A percentile compares a stretch with the other conserved stretches of the same genome.
These are phyloP conservation scores for Gyrodactylus bullatarudis DNA, from an alignment of 1,140 invertebrate genomes.

Conservation along the genomic window DNA sequence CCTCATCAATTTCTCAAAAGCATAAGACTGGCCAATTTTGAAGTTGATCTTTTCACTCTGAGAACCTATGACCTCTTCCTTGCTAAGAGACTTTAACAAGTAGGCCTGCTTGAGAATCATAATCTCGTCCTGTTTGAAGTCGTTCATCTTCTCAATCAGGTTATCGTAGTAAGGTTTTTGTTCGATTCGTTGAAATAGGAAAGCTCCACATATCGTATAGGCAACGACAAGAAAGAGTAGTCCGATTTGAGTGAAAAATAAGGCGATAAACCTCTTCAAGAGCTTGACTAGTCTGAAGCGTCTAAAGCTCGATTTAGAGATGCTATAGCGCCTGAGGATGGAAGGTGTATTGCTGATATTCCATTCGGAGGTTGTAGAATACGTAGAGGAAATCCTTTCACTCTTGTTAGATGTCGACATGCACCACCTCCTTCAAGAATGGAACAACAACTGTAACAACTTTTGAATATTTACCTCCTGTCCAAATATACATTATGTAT, in stretches of 20 bases:
- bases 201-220: background rate
- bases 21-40: background rate
- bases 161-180: background rate
- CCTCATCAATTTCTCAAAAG: background rate
- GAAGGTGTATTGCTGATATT: too few species aligned
- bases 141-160: background rate
- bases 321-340: background rate
- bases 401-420: too few species aligned
- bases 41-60: background rate
- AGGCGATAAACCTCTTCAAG: background rate
- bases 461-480: too few species aligned
- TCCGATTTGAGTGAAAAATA: background rate
- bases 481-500: too few species aligned
- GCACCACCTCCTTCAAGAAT: too few species aligned
- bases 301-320: background rate
- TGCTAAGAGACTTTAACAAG: background rate
- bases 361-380: too few species aligned
- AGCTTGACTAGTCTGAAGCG: background rate
- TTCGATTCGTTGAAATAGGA: background rate
- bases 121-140: background rate
- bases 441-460: too few species aligned
- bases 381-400: too few species aligned
- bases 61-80: background rate
- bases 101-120: background rate
- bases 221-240: background rate